Evolutionary conservation across 2,888 invertebrate genomes (phyloP).

Genomic region (Cheilosia impressa): DNA sequence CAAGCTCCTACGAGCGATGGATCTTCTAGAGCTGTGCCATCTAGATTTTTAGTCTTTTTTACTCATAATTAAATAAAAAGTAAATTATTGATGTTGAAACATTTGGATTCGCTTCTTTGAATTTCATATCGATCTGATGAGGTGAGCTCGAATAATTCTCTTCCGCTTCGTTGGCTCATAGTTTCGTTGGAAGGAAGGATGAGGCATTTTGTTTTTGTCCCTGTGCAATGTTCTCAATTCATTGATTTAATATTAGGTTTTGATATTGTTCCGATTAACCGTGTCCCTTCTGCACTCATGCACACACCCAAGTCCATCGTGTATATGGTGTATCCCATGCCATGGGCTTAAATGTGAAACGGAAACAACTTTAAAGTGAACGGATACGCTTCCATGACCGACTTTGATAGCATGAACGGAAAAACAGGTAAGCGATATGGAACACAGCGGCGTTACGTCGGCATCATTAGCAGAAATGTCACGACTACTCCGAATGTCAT

Average conservation of each 20-base stretch:
- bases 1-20: conserved; percentile 84
- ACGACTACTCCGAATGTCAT: conserved; percentile 15
- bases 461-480: conserved; percentile 55
- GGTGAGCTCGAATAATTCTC: conserved; percentile 16
- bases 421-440: conserved; percentile 15
- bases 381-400: conserved; percentile 60
- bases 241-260: conserved; percentile 29
- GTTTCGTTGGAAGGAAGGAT: conserved; percentile 9
- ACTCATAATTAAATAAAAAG: conserved; percentile 60
- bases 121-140: conserved; percentile 35
- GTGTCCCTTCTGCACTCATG: conserved; percentile 36
- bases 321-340: background rate
- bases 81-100: conserved; percentile 66
- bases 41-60: conserved; percentile 65
- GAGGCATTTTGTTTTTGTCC: background rate
- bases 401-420: conserved; percentile 28
- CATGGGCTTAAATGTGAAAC: conserved; percentile 43
- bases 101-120: conserved; percentile 18
- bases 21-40: conserved; percentile 75
- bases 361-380: conserved; percentile 48
- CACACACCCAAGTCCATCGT: conserved; percentile 11
- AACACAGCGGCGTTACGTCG: conserved; percentile 8
- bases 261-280: conserved; percentile 36
- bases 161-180: conserved; percentile 23
- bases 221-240: conserved; percentile 11